Base-by-base conservation (phyloP, 2,797 vertebrate species). In the Cossypha heuglini region DNA sequence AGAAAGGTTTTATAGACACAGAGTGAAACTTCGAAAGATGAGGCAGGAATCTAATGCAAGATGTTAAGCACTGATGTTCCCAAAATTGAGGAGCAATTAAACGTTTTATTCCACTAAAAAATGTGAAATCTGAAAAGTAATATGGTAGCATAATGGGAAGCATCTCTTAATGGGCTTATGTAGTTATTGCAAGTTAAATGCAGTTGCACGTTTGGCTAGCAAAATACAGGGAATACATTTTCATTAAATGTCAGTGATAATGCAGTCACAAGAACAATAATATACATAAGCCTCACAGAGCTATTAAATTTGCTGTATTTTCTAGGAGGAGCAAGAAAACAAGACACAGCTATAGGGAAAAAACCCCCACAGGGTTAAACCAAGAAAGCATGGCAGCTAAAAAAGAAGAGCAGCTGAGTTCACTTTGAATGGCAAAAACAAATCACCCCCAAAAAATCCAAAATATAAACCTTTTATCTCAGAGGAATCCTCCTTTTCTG, bases 141-240 rank as follows among this genome's bases (percentile, higher is more conserved):
- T 84, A 76, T 40, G 22, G 68, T 64, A 75, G 28, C 43, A 35
- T 91, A 94, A 95, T 92, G 77, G 69, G 83, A 83, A 81, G 16
- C 8, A 5, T 59, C n/a, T 78, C 59, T 90, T 96, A 88, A 95
- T 86, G 72, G 78, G 18, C 24, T 86, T 75, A 46, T 77, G 86
- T 58, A 75, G 83, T 93, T 95, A 86, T 52, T 86, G 52, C 69
- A 81, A 82, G 77, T 86, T 93, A 92, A 96, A 94, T 93, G 59
- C 77, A 79, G 59, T 79, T 89, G 63, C 71, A 67, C 76, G 33
- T 93, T 92, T 66, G 22, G 62, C 67, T 82, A 93, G 61, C 80
- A 89, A 95, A 90, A 90, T 94, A 87, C 6, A 5, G 43, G 29
- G 71, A 87, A 90, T 93, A 76, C 37, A 63, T 91, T 90, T 75